These are phyloP conservation scores for Parelbella ahira DNA, from an alignment of 2,888 invertebrate genomes.

Conservation along the genomic window DNA sequence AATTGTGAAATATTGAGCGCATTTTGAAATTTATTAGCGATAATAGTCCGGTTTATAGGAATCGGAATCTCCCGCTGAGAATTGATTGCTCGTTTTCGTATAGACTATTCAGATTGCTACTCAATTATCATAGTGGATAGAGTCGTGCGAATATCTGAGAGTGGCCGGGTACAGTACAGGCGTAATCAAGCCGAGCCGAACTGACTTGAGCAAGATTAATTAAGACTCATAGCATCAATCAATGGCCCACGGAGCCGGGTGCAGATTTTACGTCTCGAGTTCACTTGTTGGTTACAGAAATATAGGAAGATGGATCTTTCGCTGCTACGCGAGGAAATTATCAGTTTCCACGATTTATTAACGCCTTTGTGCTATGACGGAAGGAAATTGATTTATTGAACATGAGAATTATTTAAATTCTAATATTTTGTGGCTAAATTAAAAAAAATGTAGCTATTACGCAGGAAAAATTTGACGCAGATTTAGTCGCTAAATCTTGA, in stretches of 20 bases:
- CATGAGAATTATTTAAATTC: too few relatives aligned
- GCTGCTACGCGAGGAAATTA: too few relatives aligned
- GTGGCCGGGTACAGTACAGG: constrained; percentile 22
- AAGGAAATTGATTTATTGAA: too few relatives aligned
- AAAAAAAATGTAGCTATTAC: too few relatives aligned
- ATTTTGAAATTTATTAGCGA: constrained; percentile 11
- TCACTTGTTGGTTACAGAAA: constrained; percentile 4
- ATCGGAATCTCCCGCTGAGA: constrained; percentile 16
- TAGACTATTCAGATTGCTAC: constrained; percentile 10
- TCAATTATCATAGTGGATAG: constrained; percentile 20
- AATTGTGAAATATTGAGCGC: constrained; percentile 4
- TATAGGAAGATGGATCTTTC: background rate
- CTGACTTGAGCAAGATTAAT: constrained; percentile 71
- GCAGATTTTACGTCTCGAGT: constrained; percentile 14
- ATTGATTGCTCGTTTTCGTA: constrained; percentile 21
- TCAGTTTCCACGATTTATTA: too few relatives aligned
- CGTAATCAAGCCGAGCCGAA: constrained; percentile 56
- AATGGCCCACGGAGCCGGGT: constrained; percentile 51
- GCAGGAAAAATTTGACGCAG: too few relatives aligned
- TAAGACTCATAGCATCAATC: constrained; percentile 69
- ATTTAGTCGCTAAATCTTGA: too few relatives aligned
- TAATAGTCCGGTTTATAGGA: constrained; percentile 14
- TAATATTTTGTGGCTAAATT: too few relatives aligned
- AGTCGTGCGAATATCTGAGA: constrained; percentile 27
- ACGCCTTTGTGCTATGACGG: too few relatives aligned